Evolutionary conservation across 2,888 invertebrate species (phyloP), one percentile per base, ranked within the genome.

Genomic region (Netelia melanura): DNA sequence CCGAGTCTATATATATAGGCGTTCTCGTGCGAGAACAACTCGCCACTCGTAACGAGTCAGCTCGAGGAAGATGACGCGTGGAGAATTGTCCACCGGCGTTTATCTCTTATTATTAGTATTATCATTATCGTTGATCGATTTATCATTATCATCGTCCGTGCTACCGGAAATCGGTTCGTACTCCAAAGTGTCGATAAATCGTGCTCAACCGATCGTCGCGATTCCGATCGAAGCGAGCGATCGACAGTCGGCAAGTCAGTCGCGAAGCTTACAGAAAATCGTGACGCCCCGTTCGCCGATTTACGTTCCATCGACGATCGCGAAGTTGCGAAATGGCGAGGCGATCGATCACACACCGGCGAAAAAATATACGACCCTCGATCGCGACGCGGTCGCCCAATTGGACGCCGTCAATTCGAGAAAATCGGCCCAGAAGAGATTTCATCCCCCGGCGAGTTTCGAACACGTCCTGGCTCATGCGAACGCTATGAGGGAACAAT

Each of bases 391-490:
- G 81, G 38, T 92, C 17, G 86, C 89, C 0, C 88, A 90, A 48
- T 62, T 92, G 43, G 90, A 92, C 52, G 75, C 83, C 0, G 23
- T n/a, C 17, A 62, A 75, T n/a, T 44, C 79, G 58, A 30, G 54
- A 11, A 89, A 88, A 62, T 86, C 89, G 17, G 89, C 90, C 0
- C 91, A 93, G 56, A 90, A 93, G 0, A 88, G 93, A 72, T 93
- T 91, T 68, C 91, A 91, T 77, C 92, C 93, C 1, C 90, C 92
- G 0, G 90, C 92, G 0, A 87, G 85, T 30, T 91, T 91, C 79
- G 89, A 90, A 44, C 89, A 89, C 30, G 81, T 58, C 6, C 9
- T 87, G 2, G 76, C 89, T 2, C 86, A 88, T 54, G 56, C 64
- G 10, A 86, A 88, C 52, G 80, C 52, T 52, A 65, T 67, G 75